phyloP scores from a whole-genome alignment of 2,113 vertebrate genomes.

The Anser brachyrhynchus region DNA sequence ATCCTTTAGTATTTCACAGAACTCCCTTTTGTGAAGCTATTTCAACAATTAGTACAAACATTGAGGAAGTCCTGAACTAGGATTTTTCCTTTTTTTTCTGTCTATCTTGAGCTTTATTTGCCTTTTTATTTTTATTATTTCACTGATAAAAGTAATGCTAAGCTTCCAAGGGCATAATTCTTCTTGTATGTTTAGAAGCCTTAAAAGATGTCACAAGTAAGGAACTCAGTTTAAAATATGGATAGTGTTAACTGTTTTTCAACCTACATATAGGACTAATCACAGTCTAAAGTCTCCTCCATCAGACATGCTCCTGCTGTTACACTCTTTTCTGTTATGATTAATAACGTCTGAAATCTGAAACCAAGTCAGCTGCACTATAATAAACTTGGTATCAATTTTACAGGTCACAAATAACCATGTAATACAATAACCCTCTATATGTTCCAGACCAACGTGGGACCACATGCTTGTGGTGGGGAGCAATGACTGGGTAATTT shows the following conservation, averaged over 20 bases:
- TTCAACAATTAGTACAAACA: background rate
- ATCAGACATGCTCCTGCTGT: slow-evolving; percentile 40
- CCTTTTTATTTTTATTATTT: background rate
- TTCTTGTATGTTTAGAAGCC: background rate
- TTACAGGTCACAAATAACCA: slow-evolving; percentile 74
- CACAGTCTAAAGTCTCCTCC: slow-evolving; percentile 52
- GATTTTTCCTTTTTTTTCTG: background rate
- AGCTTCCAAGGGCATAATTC: background rate
- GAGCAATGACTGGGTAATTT: slow-evolving; percentile 52
- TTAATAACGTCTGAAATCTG: slow-evolving; percentile 68
- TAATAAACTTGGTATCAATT: slow-evolving; percentile 74
- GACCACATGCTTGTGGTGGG: slow-evolving; percentile 32
- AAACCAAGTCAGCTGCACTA: slow-evolving; percentile 69
- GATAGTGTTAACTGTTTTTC: background rate
- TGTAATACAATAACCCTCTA: slow-evolving; percentile 72
- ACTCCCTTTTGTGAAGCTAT: background rate
- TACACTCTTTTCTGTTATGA: slow-evolving; percentile 59
- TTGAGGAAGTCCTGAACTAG: background rate
- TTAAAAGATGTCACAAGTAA: background rate
- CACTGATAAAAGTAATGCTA: background rate
- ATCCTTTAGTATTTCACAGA: background rate
- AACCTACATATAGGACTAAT: background rate
- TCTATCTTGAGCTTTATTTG: background rate
- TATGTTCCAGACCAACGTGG: slow-evolving; percentile 34
- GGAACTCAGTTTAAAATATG: background rate